Evolutionary conservation across 2,888 invertebrate species (phyloP), one percentile per base, ranked within the genome.

Genomic region (Machimus rusticus): DNA sequence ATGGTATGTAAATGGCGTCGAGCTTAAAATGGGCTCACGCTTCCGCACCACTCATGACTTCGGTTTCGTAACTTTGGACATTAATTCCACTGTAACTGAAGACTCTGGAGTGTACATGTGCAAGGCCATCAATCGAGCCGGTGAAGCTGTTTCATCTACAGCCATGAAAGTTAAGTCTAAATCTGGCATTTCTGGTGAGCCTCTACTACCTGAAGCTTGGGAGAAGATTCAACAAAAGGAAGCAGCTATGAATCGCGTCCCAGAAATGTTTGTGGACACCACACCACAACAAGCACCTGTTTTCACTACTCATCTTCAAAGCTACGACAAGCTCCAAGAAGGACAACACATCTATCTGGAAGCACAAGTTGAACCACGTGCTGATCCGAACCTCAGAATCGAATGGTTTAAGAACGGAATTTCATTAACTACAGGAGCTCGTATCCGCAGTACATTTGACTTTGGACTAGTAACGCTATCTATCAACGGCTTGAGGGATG

Each of bases 341-440:
- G 97, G 97, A 6, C 97, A 97, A 92, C 97, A 97, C 91, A 96
- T 98, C 2, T 95, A 96, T 90, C 92, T 98, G 86, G 98, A 98
- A 93, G 98, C 97, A 82, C 97, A 97, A 92, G 97, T 98, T 14
- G 98, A 98, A 91, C 98, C 98, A 14, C 94, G 97, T 89, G 96
- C 97, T 6, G 98, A 98, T 94, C 97, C 98, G 0, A 96, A 98
- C 91, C 93, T 98, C 57, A 94, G 96, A 88, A 95, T 97, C 87
- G 98, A 98, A 92, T 98, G 98, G 98, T 98, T 96, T 93, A 98
- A 98, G 91, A 98, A 98, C 91, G 97, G 98, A n/a, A 93, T 96
- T 77, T 94, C 97, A 0, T 93, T 98, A 23, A 96, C 97, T 88
- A 97, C 97, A 88, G 98, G 97, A 89, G 96, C 98, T 51, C 95